phyloP scores from a whole-genome alignment of 2,888 invertebrate genomes.

The Polymixis lichenea region DNA sequence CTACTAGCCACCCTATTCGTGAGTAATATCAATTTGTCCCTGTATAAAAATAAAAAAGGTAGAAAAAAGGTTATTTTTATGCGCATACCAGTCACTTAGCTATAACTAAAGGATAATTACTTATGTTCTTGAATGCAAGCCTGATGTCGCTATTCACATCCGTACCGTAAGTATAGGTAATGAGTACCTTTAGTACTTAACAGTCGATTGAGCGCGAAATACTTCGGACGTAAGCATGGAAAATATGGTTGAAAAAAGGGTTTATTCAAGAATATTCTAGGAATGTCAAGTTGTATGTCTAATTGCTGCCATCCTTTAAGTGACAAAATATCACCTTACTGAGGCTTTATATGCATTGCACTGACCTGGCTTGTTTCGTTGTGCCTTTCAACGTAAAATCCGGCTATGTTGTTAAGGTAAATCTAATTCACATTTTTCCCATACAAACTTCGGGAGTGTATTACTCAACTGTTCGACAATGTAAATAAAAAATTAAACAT shows the following conservation, averaged over 20 bases:
- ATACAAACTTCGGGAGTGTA: too few species aligned
- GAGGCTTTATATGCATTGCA: background rate
- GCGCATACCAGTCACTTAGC: conserved; percentile 19
- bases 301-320: conserved; percentile 24
- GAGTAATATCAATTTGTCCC: conserved; percentile 27
- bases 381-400: background rate
- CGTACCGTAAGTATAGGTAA: conserved; percentile 48
- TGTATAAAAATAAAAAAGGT: conserved; percentile 9
- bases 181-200: conserved; percentile 20
- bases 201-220: conserved; percentile 39
- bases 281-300: conserved; percentile 16
- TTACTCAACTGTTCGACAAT: too few species aligned
- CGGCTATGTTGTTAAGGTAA: too few species aligned
- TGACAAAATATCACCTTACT: conserved; percentile 38
- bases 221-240: conserved; percentile 16
- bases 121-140: conserved; percentile 48
- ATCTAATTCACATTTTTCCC: too few species aligned
- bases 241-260: conserved; percentile 11
- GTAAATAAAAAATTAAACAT: too few species aligned
- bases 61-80: conserved; percentile 32
- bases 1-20: background rate
- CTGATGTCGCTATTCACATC: conserved; percentile 49
- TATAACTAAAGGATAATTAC: conserved; percentile 47
- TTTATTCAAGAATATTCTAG: conserved; percentile 12
- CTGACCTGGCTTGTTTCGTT: background rate